phyloP scores from a whole-genome alignment of 2,797 vertebrate genomes.

The Halcyon leucocephala region DNA sequence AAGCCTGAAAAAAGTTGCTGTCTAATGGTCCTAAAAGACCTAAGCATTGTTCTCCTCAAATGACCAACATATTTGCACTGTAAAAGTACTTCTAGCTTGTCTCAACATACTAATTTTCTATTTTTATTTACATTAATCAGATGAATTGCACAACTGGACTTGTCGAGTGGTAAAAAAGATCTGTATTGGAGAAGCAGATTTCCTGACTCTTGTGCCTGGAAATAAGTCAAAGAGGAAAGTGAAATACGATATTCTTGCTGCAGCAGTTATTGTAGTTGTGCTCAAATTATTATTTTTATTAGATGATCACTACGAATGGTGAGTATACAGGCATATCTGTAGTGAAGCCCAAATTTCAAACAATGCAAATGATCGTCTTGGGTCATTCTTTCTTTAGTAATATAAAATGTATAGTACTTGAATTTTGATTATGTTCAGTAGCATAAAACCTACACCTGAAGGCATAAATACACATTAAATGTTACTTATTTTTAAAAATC shows the following conservation, averaged over 20 bases:
- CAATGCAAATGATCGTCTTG: neutral
- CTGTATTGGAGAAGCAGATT: conserved; percentile 67
- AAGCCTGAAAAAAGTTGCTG: neutral
- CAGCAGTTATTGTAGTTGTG: conserved; percentile 85
- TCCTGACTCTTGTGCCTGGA: conserved; percentile 78
- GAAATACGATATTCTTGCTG: conserved; percentile 86
- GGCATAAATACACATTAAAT: neutral
- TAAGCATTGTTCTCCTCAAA: neutral
- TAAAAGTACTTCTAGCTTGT: neutral
- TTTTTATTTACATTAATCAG: conserved; percentile 74
- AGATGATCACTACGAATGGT: conserved; percentile 90
- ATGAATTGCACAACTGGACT: conserved; percentile 86
- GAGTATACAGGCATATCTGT: conserved; percentile 27
- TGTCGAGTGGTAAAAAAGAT: conserved; percentile 79
- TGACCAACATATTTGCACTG: neutral
- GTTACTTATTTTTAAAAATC: neutral
- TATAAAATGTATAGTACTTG: neutral
- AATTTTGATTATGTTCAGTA: neutral
- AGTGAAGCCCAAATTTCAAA: neutral
- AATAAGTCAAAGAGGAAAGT: conserved; percentile 68
- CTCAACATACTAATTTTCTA: neutral
- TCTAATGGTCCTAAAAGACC: neutral
- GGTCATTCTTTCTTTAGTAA: neutral
- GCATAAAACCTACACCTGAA: neutral
- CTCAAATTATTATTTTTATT: conserved; percentile 91